Evolutionary conservation across 2,888 invertebrate species (phyloP), one percentile per base, ranked within the genome.

Genomic region (Diloba caeruleocephala): DNA sequence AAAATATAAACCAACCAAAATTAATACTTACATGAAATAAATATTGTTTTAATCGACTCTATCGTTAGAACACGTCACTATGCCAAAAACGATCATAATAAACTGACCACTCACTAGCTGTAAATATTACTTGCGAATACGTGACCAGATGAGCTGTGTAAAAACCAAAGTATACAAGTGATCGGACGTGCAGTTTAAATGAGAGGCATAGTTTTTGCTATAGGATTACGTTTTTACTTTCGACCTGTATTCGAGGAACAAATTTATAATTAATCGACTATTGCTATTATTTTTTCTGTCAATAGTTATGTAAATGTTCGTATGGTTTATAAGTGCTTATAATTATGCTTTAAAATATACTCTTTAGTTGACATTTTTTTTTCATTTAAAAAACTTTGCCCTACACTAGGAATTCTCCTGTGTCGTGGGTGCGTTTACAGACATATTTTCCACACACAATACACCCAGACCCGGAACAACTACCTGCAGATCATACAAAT

Each of bases 1-100:
- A n/a, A n/a, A n/a, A n/a, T n/a, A n/a, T n/a, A n/a, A n/a, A n/a
- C n/a, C n/a, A n/a, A n/a, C n/a, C 21, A 21, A 1, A 17, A 2
- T 2, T 21, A 1, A 7, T 21, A 21, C 21, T 7, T 21, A 1
- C 3, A 21, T 21, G 5, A 21, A 7, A 4, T 21, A 7, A 21
- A 21, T 2, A 5, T 7, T 21, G n/a, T 21, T 21, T 21, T 5
- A 21, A 7, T 21, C 7, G 8, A 29, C 8, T 8, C n/a, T 5
- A 3, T 32, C 21, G n/a, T 10, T 39, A 14, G 14, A 42, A 41
- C 62, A 60, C 62, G 56, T 49, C 62, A 44, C 34, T 44, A 4
- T 39, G 13, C 14, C 4, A 26, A 61, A 44, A 17, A 19, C 13
- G 23, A 10, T 31, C 10, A 13, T 43, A 23, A 10, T 21, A 9